Conservation (phyloP, 2,113 vertebrate species). For the Dicaeum eximium region DNA sequence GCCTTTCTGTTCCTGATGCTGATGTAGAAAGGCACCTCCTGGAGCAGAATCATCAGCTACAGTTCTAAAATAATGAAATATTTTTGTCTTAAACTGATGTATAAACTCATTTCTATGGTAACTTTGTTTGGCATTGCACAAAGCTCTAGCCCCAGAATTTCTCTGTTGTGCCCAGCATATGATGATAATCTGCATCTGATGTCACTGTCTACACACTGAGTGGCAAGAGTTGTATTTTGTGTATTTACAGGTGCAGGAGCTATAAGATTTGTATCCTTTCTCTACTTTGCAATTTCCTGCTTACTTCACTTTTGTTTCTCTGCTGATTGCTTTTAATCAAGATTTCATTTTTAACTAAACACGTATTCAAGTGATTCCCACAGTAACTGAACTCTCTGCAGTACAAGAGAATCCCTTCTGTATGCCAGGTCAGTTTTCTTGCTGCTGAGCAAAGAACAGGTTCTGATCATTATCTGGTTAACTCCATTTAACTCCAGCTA, state of each 20-base stretch:
- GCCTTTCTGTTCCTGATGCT: background rate
- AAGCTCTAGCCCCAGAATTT: background rate
- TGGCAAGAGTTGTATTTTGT: background rate
- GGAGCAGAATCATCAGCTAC: background rate
- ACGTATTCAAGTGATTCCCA: background rate
- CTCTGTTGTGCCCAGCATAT: background rate
- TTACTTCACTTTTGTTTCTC: background rate
- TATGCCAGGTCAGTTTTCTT: background rate
- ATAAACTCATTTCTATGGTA: background rate
- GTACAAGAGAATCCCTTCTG: background rate
- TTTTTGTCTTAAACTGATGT: background rate
- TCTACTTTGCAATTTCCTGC: background rate
- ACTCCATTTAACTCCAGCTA: background rate
- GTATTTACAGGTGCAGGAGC: background rate
- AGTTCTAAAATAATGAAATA: background rate
- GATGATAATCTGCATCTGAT: background rate
- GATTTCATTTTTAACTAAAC: background rate
- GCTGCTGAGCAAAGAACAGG: background rate
- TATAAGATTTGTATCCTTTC: background rate
- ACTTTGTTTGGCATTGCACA: background rate
- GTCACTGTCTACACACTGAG: background rate
- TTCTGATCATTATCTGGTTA: background rate
- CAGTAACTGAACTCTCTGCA: background rate
- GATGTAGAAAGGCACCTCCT: background rate
- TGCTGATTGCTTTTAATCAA: background rate